Evolutionary conservation across 2,888 invertebrate species (phyloP).

Genomic region (Hypsopygia costalis): DNA sequence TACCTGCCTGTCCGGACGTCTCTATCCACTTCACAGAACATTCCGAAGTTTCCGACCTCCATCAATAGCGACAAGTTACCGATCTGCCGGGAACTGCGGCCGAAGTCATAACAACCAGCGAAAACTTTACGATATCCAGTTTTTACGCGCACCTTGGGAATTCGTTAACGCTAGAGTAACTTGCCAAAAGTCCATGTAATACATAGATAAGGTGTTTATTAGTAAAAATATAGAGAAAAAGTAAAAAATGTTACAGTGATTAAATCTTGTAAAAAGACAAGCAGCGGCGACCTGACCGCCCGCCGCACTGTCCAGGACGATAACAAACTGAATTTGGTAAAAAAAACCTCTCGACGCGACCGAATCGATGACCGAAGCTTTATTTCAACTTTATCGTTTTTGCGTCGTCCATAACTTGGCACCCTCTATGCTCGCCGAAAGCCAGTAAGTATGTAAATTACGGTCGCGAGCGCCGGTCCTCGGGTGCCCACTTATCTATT

Average conservation of each 20-base stretch:
- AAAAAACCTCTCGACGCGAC: conserved; percentile 63
- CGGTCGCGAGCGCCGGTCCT: conserved; percentile 75
- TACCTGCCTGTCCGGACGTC: conserved; percentile 22
- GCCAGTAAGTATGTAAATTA: conserved; percentile 80
- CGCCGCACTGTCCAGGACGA: conserved; percentile 29
- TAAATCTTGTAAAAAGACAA: conserved; percentile 45
- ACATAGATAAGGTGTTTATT: conserved; percentile 23
- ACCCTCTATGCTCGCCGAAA: conserved; percentile 71
- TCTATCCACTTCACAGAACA: conserved; percentile 28
- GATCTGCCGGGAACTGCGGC: conserved; percentile 29
- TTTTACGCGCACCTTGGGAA: conserved; percentile 9
- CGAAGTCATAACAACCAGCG: conserved; percentile 39
- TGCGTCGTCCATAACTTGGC: conserved; percentile 74
- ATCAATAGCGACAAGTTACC: conserved; percentile 42
- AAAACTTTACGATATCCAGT: conserved; percentile 19
- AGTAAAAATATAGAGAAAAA: no score
- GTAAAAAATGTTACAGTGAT: conserved; percentile 25
- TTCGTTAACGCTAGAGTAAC: conserved; percentile 13
- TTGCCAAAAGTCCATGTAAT: conserved; percentile 21
- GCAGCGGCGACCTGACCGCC: conserved; percentile 20
- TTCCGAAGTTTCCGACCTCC: conserved; percentile 42
- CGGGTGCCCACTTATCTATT: conserved; percentile 79
- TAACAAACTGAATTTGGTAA: conserved; percentile 66
- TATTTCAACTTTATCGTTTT: conserved; percentile 79
- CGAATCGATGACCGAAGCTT: conserved; percentile 72